Evolutionary conservation across 92 coral and sea anemone genomes (phyloP), one percentile per base, ranked within the genome.

Genomic region (Palythoa heliodiscus): DNA sequence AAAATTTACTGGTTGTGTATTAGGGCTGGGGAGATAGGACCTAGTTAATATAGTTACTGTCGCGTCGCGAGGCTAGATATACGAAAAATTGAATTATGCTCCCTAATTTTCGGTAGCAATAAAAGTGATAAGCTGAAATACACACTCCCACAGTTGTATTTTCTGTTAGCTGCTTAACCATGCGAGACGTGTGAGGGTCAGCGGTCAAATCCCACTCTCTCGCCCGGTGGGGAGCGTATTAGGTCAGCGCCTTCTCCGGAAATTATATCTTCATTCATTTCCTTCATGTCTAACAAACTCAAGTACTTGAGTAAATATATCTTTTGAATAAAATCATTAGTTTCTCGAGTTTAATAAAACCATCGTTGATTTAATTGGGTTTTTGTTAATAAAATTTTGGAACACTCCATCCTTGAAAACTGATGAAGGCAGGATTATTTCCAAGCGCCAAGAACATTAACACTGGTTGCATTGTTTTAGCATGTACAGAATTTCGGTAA

Each of bases 201-300:
- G 69, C 29, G 69, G 69, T 63, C 69, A 29, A 13, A 24, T 24
- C 73, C 73, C 73, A 29, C 73, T 69, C 43, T n/a, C 73, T 69
- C 14, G 17, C 73, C 4, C 50, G 39, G 73, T 69, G 73, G 73
- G 73, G 47, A 1, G n/a, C 47, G 35, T 11, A 29, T 12, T 37
- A 69, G 37, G 15, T n/a, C 38, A 67, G n/a, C 48, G 24, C 47
- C 37, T 16, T 69, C 17, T 6, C 73, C 43, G 73, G 73, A 69
- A 69, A 37, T 69, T 24, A 29, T 9, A 19, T 25, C 25, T 14
- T 69, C 47, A 37, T 69, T 25, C 19, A 69, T 43, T 35, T 69
- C 43, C 73, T 43, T 29, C 4, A 13, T 29, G 11, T 69, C 25
- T 69, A 48, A 6, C 43, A 69, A 24, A 4, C 11, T 35, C 43